phyloP scores from a whole-genome alignment of 2,113 vertebrate species.

The Platanista minor region DNA sequence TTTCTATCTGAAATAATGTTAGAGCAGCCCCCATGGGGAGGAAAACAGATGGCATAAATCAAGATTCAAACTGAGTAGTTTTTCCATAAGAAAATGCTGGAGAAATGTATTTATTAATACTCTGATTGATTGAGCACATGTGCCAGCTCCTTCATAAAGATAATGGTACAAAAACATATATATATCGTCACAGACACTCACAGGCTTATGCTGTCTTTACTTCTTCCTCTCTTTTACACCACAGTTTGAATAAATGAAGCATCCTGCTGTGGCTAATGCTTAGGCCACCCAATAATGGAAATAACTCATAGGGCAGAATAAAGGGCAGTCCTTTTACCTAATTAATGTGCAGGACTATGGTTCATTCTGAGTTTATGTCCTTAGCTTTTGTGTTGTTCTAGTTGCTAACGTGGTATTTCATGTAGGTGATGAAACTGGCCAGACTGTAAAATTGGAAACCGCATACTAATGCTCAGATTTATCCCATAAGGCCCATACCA shows the following conservation, averaged over 20 bases:
- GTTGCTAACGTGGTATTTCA: neutral
- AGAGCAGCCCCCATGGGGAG: neutral
- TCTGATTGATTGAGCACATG: neutral
- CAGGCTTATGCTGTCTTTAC: neutral
- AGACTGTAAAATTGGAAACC: neutral
- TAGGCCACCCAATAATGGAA: no score
- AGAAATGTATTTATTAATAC: conserved; percentile 2
- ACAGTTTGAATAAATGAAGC: neutral
- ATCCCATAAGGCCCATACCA: neutral
- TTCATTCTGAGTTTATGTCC: neutral
- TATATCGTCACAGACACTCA: neutral
- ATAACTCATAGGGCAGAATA: neutral
- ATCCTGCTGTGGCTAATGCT: neutral
- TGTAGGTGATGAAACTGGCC: neutral
- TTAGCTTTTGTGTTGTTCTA: neutral
- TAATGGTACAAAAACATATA: neutral
- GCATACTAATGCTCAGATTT: neutral
- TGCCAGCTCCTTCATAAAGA: neutral
- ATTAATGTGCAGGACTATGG: neutral
- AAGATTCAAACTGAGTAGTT: neutral
- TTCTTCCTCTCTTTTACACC: neutral
- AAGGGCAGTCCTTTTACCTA: neutral
- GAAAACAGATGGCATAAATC: conserved; percentile 37
- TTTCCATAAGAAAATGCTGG: neutral
- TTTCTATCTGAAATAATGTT: neutral